Evolutionary conservation across 2,113 vertebrate species (phyloP), one percentile per base, ranked within the genome.

Genomic region (Clarias batrachus): DNA sequence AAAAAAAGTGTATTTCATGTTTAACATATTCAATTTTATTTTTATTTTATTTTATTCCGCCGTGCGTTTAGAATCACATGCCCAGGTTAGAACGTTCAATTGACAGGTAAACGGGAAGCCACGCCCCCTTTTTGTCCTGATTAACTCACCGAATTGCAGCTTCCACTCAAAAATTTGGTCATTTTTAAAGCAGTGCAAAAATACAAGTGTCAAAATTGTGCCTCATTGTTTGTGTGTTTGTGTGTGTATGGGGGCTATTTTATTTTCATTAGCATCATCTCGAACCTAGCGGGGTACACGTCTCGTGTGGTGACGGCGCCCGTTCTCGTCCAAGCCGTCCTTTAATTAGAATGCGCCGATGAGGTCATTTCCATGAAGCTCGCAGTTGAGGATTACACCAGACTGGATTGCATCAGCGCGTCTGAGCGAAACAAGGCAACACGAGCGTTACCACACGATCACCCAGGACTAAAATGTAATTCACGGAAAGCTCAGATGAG

Each of bases 321-420:
- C 3, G 7, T 80, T 30, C 56, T 21, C 27, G 0, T 14, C 21
- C 27, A 6, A 21, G 5, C 4, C 56, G 3, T 13, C 21, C 78
- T 62, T 37, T 37, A 60, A 80, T 80, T 80, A 80, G 77, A 59
- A 37, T 17, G 11, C 17, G 78, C 0, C 3, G 56, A 41, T 41
- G 30, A 79, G n/a, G 77, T 80, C 30, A 80, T 37, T 80, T 79
- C 77, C 77, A 79, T 12, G 77, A 21, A 23, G 27, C 56, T 60
- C 56, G 6, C 37, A 1, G 27, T 57, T 71, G 27, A 57, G n/a
- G 25, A 73, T 57, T 83, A 59, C 82, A 73, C 65, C 54, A 57
- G 48, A 83, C 54, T 14, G 19, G 48, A 3, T 83, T 83, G 66
- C 82, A 71, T 83, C 82, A 83, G 52, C 33, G 66, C 9, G 52